Conservation (phyloP, 2,888 invertebrate species). For the Aspidiotus rigidus region DNA sequence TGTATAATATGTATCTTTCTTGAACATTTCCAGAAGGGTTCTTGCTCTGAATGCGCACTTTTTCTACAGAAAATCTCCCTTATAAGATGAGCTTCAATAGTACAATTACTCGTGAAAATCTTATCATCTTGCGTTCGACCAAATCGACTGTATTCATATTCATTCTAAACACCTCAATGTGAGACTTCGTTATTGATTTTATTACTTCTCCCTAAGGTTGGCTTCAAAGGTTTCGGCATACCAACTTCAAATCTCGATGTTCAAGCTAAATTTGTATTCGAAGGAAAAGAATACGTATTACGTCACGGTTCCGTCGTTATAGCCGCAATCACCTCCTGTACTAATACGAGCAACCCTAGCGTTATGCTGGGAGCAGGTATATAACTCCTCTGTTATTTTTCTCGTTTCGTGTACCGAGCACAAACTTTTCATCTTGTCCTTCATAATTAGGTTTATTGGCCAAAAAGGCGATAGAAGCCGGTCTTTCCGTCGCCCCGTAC, state of each 20-base stretch:
- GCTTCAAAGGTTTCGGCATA: constrained; percentile 86
- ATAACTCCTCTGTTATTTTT: not conserved
- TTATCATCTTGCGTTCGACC: not conserved
- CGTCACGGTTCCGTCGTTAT: constrained; percentile 90
- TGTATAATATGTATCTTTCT: too few species aligned
- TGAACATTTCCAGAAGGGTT: too few species aligned
- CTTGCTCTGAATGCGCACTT: too few species aligned
- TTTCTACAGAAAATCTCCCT: too few species aligned
- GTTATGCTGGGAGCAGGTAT: constrained; percentile 94
- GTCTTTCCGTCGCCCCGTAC: constrained; percentile 79
- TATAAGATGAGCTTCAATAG: too few species aligned
- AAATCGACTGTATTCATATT: too few species aligned
- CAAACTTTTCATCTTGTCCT: constrained; percentile 15
- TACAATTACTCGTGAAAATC: not conserved
- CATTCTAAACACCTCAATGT: too few species aligned
- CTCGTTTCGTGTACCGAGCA: not conserved
- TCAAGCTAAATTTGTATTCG: constrained; percentile 65
- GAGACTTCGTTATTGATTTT: too few species aligned
- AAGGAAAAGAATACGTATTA: constrained; percentile 68
- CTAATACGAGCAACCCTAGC: constrained; percentile 95
- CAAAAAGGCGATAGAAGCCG: constrained; percentile 86
- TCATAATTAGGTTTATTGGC: constrained; percentile 62
- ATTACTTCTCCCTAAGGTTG: constrained; percentile 51
- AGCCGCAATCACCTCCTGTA: constrained; percentile 95
- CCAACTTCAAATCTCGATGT: constrained; percentile 53